Conservation (phyloP, 2,888 invertebrate species). For the Stramonita haemastoma region DNA sequence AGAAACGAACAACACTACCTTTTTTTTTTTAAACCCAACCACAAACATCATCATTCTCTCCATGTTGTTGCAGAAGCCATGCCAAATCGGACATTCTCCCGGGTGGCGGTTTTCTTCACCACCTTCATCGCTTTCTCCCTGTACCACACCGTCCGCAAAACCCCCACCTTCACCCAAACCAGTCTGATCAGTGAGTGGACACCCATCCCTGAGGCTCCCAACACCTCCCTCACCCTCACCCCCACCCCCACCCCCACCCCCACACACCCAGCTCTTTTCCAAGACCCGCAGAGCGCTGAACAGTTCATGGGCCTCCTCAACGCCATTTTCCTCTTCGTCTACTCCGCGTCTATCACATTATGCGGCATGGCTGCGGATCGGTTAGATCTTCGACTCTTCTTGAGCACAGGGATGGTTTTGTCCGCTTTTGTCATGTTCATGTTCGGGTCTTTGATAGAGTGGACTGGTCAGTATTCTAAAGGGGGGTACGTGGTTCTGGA, state of each 20-base stretch:
- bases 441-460: slow-evolving; percentile 78
- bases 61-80: background rate
- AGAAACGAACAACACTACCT: background rate
- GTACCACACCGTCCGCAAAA: background rate
- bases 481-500: slow-evolving; percentile 77
- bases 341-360: slow-evolving; percentile 77
- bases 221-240: background rate
- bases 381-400: slow-evolving; percentile 47
- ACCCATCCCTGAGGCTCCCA: background rate
- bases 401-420: background rate
- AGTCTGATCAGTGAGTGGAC: slow-evolving; percentile 12
- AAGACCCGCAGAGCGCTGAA: slow-evolving; percentile 59
- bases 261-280: background rate
- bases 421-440: slow-evolving; percentile 70
- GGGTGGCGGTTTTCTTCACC: background rate
- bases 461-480: slow-evolving; percentile 77
- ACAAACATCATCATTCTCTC: background rate
- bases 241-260: background rate
- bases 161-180: background rate
- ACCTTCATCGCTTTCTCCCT: slow-evolving; percentile 10
- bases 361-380: slow-evolving; percentile 79
- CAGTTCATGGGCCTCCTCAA: slow-evolving; percentile 75
- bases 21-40: background rate
- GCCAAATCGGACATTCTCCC: background rate
- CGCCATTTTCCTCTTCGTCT: slow-evolving; percentile 74